These are phyloP conservation scores for Lates japonicus DNA, from an alignment of 2,797 vertebrate species.

Conservation along the genomic window DNA sequence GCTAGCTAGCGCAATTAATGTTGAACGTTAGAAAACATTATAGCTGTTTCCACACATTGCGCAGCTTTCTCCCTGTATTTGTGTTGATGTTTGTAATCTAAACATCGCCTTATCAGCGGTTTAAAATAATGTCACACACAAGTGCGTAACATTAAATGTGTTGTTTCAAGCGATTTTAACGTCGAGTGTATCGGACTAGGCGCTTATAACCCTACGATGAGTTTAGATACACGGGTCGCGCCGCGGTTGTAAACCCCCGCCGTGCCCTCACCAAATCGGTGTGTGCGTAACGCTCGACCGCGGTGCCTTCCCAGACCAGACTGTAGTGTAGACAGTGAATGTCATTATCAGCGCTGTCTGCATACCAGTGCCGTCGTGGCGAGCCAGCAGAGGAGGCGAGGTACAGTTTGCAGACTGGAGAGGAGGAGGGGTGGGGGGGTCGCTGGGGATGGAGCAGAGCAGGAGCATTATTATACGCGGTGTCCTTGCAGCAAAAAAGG, in stretches of 20 bases:
- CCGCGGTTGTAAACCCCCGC: slow-evolving; percentile 34
- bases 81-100: background rate
- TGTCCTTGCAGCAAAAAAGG: slow-evolving; percentile 80
- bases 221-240: slow-evolving; percentile 4
- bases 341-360: slow-evolving; percentile 88
- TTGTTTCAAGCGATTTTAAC: slow-evolving; percentile 3
- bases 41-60: background rate
- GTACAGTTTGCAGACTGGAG: slow-evolving; percentile 69
- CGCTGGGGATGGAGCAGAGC: slow-evolving; percentile 44
- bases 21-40: background rate
- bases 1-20: slow-evolving; percentile 47
- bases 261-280: slow-evolving; percentile 32
- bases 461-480: slow-evolving; percentile 62
- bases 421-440: slow-evolving; percentile 23
- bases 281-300: slow-evolving; percentile 46
- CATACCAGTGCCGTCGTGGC: slow-evolving; percentile 80
- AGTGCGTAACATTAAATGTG: background rate
- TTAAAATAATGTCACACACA: background rate
- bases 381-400: slow-evolving; percentile 73
- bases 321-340: slow-evolving; percentile 83
- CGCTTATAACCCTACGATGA: background rate
- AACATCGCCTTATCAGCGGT: background rate
- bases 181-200: background rate
- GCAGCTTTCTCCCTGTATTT: background rate
- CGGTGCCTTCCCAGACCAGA: slow-evolving; percentile 72